Percentiles rank a stretch among this genome's conserved stretches.
phyloP scores from a whole-genome alignment of 1,140 invertebrate genomes.

The Conopomorpha cramerella region DNA sequence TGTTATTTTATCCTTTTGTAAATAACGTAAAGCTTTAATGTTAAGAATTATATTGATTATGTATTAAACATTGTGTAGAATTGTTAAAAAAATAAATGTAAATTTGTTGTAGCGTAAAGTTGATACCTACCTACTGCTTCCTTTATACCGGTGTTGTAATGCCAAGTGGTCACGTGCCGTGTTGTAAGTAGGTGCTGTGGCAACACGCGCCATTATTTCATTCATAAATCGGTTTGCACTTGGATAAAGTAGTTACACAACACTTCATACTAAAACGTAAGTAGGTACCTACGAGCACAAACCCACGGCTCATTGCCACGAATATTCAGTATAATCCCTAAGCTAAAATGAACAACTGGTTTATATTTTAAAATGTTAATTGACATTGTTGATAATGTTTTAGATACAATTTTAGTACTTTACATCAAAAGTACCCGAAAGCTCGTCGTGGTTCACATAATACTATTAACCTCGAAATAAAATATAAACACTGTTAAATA shows the following conservation, averaged over 20 bases:
- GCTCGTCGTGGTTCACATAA: slow-evolving; percentile 34
- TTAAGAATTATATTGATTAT: slow-evolving; percentile 39
- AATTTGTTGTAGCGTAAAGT: slow-evolving; percentile 47
- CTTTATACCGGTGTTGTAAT: too few species aligned
- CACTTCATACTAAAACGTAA: too few species aligned
- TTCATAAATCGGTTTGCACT: too few species aligned
- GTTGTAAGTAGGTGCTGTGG: too few species aligned
- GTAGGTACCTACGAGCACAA: too few species aligned
- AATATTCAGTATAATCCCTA: too few species aligned
- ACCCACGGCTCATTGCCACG: too few species aligned
- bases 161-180: too few species aligned
- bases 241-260: too few species aligned
- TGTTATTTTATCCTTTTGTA: slow-evolving; percentile 19
- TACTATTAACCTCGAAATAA: slow-evolving; percentile 54
- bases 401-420: slow-evolving; percentile 37
- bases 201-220: too few species aligned
- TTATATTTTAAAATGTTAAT: slow-evolving; percentile 30
- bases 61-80: slow-evolving; percentile 26
- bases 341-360: too few species aligned
- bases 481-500: slow-evolving; percentile 56
- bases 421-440: slow-evolving; percentile 32
- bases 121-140: slow-evolving; percentile 30
- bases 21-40: slow-evolving; percentile 50
- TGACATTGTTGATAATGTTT: slow-evolving; percentile 35
- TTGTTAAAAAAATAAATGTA: slow-evolving; percentile 50